Percentiles rank a stretch among this genome's conserved stretches.
These are phyloP conservation scores for Clupea harengus DNA, from an alignment of 2,113 vertebrate species.

Conservation along the genomic window DNA sequence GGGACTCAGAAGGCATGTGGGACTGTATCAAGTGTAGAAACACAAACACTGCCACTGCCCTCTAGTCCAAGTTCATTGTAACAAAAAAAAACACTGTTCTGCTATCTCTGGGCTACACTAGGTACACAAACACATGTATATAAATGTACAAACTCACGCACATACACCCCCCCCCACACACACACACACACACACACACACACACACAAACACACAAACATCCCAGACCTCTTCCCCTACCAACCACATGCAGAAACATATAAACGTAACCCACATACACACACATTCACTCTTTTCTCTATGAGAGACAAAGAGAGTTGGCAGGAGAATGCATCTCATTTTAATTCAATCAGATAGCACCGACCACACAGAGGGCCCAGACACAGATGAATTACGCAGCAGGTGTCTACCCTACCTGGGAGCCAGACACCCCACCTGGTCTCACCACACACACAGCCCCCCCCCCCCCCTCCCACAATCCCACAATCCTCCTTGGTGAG, in stretches of 20 bases:
- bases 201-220: neutral
- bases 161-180: neutral
- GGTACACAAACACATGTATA: neutral
- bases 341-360: conserved; percentile 10
- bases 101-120: neutral
- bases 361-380: neutral
- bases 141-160: neutral
- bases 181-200: neutral
- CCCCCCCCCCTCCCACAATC: neutral
- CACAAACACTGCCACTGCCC: neutral
- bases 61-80: neutral
- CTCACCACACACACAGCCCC: conserved; percentile 32
- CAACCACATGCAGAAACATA: neutral
- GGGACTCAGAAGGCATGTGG: conserved; percentile 17
- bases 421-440: conserved; percentile 56
- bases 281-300: neutral
- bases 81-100: neutral
- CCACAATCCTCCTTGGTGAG: neutral
- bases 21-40: neutral
- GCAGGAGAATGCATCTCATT: neutral
- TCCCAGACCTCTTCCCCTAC: neutral
- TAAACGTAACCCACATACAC: neutral
- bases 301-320: neutral
- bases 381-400: conserved; percentile 7
- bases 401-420: conserved; percentile 42